phyloP scores from a whole-genome alignment of 2,888 invertebrate species.

The Steinernema carpocapsae region DNA sequence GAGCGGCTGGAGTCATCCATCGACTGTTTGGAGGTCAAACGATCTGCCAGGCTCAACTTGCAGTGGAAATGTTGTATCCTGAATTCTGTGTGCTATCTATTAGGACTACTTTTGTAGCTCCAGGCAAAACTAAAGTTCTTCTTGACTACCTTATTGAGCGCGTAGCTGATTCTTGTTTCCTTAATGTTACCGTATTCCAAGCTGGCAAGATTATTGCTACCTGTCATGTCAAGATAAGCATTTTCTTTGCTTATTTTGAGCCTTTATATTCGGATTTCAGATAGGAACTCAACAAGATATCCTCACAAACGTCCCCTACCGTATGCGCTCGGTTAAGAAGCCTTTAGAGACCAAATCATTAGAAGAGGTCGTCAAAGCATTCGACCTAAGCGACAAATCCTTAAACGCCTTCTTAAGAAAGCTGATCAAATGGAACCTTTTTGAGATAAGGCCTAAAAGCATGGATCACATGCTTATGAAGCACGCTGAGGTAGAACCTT shows the following conservation, averaged over 20 bases:
- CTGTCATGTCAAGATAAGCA: neutral
- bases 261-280: neutral
- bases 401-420: neutral
- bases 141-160: neutral
- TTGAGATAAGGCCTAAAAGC: neutral
- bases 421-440: neutral
- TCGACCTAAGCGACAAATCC: neutral
- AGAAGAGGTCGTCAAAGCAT: neutral
- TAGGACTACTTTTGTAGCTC: neutral
- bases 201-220: neutral
- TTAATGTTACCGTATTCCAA: neutral
- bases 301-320: neutral
- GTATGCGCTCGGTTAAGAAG: neutral
- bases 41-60: neutral
- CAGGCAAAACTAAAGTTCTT: neutral
- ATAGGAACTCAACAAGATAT: neutral
- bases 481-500: neutral
- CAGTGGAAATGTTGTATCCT: neutral
- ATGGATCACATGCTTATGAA: neutral
- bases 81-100: neutral
- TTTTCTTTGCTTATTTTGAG: neutral
- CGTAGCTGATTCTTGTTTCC: neutral
- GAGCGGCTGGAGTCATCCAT: neutral
- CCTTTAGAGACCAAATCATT: neutral
- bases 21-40: conserved; percentile 15